Evolutionary conservation across 2,888 invertebrate genomes (phyloP).

Genomic region (Philereme transversata): DNA sequence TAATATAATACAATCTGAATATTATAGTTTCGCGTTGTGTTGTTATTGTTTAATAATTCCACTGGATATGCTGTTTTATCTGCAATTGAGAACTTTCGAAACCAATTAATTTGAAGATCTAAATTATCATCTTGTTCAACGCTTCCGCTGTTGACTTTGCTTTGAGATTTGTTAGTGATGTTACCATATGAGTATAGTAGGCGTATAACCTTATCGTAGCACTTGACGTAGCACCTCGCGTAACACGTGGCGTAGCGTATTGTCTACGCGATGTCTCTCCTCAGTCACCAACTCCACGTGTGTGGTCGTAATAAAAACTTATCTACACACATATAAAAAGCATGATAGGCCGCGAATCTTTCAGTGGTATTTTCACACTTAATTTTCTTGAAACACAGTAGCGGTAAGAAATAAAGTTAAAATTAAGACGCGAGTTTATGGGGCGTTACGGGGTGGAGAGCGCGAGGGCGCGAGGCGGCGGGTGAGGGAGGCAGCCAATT

Average conservation of each 20-base stretch:
- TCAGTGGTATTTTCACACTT: slow-evolving; percentile 79
- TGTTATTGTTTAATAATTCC: no score
- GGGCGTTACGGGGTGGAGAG: slow-evolving; percentile 78
- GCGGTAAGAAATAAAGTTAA: slow-evolving; percentile 83
- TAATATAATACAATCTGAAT: slow-evolving; percentile 7
- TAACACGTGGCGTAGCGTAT: neutral
- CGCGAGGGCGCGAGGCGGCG: slow-evolving; percentile 55
- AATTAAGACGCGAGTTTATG: slow-evolving; percentile 84
- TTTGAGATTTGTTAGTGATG: neutral
- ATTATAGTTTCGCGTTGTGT: no score
- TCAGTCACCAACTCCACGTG: neutral
- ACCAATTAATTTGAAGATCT: no score
- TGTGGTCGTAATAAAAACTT: slow-evolving; percentile 7
- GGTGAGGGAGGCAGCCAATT: slow-evolving; percentile 62
- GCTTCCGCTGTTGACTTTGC: neutral
- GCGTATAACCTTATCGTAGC: neutral
- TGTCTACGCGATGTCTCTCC: neutral
- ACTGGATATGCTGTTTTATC: no score
- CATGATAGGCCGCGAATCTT: slow-evolving; percentile 65
- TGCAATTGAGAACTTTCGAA: no score
- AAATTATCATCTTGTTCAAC: no score
- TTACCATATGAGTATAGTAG: neutral
- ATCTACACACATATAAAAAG: slow-evolving; percentile 39
- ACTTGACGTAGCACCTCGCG: neutral
- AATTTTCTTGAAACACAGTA: slow-evolving; percentile 79